Conservation (phyloP, 1,140 invertebrate genomes). For the Aporrectodea caliginosa region DNA sequence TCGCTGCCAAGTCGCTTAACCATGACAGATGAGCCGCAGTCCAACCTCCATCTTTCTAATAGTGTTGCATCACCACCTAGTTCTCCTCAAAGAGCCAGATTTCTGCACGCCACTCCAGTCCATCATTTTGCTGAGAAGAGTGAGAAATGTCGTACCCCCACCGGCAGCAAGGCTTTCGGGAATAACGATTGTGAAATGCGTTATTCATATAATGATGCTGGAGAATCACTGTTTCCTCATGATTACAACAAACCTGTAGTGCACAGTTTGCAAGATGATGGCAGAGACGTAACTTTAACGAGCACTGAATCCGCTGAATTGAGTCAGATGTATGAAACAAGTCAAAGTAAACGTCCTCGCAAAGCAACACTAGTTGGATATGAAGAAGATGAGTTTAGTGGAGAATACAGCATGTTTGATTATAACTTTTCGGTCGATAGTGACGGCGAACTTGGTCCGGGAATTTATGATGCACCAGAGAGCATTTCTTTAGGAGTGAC, state of each 20-base stretch:
- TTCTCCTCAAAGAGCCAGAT: too few relatives aligned
- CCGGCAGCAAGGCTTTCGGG: too few relatives aligned
- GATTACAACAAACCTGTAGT: background rate
- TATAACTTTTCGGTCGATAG: background rate
- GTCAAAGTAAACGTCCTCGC: too few relatives aligned
- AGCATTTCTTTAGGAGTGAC: background rate
- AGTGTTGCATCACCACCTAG: too few relatives aligned
- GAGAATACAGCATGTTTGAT: background rate
- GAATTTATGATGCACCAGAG: background rate
- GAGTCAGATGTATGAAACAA: background rate
- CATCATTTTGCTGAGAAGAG: too few relatives aligned
- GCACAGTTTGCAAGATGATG: background rate
- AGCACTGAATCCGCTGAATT: background rate
- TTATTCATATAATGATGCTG: background rate
- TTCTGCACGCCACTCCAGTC: too few relatives aligned
- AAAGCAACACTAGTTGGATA: background rate
- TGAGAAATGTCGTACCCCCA: too few relatives aligned
- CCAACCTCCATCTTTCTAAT: too few relatives aligned
- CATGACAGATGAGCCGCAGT: too few relatives aligned
- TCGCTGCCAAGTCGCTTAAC: too few relatives aligned
- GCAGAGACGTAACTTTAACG: background rate
- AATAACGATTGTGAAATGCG: too few relatives aligned
- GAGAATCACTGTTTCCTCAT: background rate
- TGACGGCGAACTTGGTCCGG: background rate
- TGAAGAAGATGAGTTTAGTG: background rate